A percentile compares a stretch with the other conserved stretches of the same genome.
phyloP scores from a whole-genome alignment of 2,888 invertebrate species.

The Orthosia cruda region DNA sequence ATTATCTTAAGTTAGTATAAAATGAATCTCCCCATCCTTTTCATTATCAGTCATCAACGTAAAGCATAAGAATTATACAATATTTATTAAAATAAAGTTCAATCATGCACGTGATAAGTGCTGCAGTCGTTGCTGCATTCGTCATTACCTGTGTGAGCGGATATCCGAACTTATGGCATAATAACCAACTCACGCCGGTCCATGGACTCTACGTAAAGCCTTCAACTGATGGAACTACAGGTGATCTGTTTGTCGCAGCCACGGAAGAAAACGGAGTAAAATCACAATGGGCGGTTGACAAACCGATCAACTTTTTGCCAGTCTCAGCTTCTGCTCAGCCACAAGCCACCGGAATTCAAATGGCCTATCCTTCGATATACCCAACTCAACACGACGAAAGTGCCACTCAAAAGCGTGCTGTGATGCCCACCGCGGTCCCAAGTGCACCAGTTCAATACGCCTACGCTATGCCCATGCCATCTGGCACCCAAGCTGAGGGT shows the following conservation, averaged over 20 bases:
- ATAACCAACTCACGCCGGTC: slow-evolving; percentile 83
- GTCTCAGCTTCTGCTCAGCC: slow-evolving; percentile 71
- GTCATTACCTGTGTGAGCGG: slow-evolving; percentile 70
- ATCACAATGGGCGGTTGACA: slow-evolving; percentile 87
- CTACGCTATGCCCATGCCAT: slow-evolving; percentile 77
- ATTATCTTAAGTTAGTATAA: slow-evolving; percentile 64
- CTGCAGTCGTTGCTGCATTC: slow-evolving; percentile 39
- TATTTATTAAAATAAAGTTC: neutral
- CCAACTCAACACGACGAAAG: slow-evolving; percentile 74
- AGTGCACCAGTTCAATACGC: slow-evolving; percentile 81
- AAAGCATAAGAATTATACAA: slow-evolving; percentile 2
- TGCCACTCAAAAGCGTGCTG: slow-evolving; percentile 79
- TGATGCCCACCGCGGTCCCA: slow-evolving; percentile 75
- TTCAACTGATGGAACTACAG: slow-evolving; percentile 85
- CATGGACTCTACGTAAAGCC: slow-evolving; percentile 87
- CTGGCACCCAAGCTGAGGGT: slow-evolving; percentile 68
- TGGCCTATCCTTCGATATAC: slow-evolving; percentile 72
- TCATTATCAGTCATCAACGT: slow-evolving; percentile 43
- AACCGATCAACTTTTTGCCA: slow-evolving; percentile 84
- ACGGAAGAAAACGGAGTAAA: slow-evolving; percentile 85
- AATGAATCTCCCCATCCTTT: slow-evolving; percentile 32
- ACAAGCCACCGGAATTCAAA: slow-evolving; percentile 68
- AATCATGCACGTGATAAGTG: slow-evolving; percentile 51
- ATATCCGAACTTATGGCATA: slow-evolving; percentile 71
- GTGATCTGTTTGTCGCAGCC: slow-evolving; percentile 88